phyloP scores from a whole-genome alignment of 2,888 invertebrate species.

The Phragmatobia fuliginosa region DNA sequence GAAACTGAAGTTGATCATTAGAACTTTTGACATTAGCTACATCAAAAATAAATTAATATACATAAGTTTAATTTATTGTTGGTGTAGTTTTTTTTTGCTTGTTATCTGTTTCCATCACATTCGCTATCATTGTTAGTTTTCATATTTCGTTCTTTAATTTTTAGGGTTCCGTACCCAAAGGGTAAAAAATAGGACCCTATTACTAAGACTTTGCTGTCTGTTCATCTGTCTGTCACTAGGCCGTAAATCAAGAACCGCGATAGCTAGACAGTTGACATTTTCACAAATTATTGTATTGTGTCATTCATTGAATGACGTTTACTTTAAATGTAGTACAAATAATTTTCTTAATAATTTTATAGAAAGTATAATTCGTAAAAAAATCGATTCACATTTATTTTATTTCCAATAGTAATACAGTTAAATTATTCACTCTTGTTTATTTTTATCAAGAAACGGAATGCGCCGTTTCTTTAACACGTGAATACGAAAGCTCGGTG shows the following conservation, averaged over 20 bases:
- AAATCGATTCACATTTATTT: background rate
- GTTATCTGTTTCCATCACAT: background rate
- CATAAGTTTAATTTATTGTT: background rate
- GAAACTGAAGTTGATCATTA: conserved; percentile 23
- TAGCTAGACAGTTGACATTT: no score
- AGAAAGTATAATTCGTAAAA: background rate
- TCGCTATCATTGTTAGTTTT: background rate
- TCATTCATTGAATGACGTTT: no score
- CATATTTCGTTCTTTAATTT: background rate
- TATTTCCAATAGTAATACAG: background rate
- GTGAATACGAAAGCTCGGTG: conserved; percentile 43
- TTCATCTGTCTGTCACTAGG: no score
- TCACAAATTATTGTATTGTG: no score
- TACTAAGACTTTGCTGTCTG: no score
- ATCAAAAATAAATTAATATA: background rate
- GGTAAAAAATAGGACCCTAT: no score
- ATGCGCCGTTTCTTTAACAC: conserved; percentile 44
- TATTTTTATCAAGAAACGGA: no score
- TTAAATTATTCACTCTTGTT: conserved; percentile 25
- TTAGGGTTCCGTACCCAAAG: no score
- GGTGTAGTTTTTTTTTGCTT: no score
- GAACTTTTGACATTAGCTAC: conserved; percentile 3
- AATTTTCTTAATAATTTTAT: no score
- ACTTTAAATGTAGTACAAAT: no score
- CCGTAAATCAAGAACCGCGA: no score